These are phyloP conservation scores for Clepsis dumicolana DNA, from an alignment of 2,888 invertebrate species.

Conservation along the genomic window DNA sequence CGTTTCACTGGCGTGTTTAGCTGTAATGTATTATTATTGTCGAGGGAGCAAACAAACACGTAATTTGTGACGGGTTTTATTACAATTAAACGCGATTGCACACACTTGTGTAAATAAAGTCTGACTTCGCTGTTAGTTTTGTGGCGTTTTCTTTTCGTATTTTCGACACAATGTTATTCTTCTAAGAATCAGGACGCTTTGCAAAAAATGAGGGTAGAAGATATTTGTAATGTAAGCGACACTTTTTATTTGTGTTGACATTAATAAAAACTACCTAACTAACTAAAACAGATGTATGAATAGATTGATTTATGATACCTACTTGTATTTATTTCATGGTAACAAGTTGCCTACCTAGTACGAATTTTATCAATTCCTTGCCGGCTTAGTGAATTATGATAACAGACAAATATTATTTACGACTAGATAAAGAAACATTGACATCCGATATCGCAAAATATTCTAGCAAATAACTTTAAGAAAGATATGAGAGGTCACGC, in stretches of 20 bases:
- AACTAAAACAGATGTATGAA: too few species aligned
- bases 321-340: background rate
- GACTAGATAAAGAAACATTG: slow-evolving; percentile 33
- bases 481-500: background rate
- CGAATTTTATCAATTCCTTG: background rate
- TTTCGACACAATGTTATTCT: slow-evolving; percentile 26
- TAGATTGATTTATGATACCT: background rate
- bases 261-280: background rate
- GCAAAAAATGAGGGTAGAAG: slow-evolving; percentile 4
- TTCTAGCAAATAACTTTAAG: slow-evolving; percentile 5
- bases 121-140: slow-evolving; percentile 44
- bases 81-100: slow-evolving; percentile 47
- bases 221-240: background rate
- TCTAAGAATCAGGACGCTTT: slow-evolving; percentile 21
- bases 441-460: slow-evolving; percentile 26
- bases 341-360: background rate
- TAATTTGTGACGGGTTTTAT: slow-evolving; percentile 35
- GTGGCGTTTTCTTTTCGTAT: slow-evolving; percentile 43
- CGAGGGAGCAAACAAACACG: slow-evolving; percentile 28
- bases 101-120: slow-evolving; percentile 52
- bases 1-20: slow-evolving; percentile 11
- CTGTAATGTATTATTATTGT: slow-evolving; percentile 7
- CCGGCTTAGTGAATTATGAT: slow-evolving; percentile 19
- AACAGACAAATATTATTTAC: slow-evolving; percentile 12
- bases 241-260: background rate